Evolutionary conservation across 2,888 invertebrate genomes (phyloP).

Genomic region (Hesperia comma): DNA sequence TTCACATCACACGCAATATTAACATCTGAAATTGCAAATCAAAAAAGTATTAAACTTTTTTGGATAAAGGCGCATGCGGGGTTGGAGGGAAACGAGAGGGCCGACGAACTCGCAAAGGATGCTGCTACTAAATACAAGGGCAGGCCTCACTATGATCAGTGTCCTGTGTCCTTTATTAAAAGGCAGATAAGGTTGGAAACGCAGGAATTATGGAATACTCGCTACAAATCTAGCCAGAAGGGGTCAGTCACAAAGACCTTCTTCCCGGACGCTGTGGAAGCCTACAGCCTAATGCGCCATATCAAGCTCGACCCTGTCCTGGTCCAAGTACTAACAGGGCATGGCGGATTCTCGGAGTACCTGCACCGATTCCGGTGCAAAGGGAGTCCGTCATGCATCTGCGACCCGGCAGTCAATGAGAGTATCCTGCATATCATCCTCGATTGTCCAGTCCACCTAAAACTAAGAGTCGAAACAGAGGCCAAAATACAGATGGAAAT

Average conservation of each 20-base stretch:
- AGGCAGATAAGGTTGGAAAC: neutral
- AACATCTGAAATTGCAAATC: neutral
- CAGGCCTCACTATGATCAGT: conserved; percentile 6
- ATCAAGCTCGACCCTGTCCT: neutral
- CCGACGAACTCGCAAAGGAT: conserved; percentile 27
- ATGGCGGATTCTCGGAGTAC: conserved; percentile 37
- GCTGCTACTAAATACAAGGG: conserved; percentile 12
- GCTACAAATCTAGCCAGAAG: neutral
- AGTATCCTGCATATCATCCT: neutral
- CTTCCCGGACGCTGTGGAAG: conserved; percentile 4
- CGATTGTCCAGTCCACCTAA: neutral
- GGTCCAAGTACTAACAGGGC: conserved; percentile 34
- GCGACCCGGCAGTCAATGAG: conserved; percentile 11
- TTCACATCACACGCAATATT: neutral
- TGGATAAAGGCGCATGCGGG: conserved; percentile 34
- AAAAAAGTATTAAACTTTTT: neutral
- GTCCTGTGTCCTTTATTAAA: conserved; percentile 3
- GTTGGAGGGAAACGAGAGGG: conserved; percentile 34
- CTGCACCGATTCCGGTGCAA: conserved; percentile 37
- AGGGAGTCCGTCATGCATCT: conserved; percentile 33
- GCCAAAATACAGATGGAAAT: too few relatives aligned
- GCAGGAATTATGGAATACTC: neutral
- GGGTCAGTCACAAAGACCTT: neutral
- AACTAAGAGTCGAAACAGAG: too few relatives aligned
- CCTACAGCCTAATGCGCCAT: neutral